Percentiles rank a stretch among this genome's conserved stretches.
phyloP scores from a whole-genome alignment of 2,888 invertebrate species.

The Trilocha varians region DNA sequence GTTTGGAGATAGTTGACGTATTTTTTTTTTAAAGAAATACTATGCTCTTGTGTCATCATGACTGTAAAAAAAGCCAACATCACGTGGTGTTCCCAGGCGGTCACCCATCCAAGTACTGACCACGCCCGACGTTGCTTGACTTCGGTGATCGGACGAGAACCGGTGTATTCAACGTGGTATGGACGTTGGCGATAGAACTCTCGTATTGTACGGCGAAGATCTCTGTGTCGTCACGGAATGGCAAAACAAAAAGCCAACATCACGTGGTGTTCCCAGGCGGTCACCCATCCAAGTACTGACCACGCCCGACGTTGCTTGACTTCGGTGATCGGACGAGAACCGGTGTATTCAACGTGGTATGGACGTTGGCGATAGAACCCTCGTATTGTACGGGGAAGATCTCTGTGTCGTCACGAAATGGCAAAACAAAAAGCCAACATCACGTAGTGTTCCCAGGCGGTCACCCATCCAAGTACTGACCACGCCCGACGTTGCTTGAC shows the following conservation, averaged over 20 bases:
- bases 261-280: slow-evolving; percentile 52
- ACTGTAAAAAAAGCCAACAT: slow-evolving; percentile 33
- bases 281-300: slow-evolving; percentile 70
- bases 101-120: slow-evolving; percentile 70
- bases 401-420: no score
- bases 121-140: slow-evolving; percentile 67
- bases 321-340: slow-evolving; percentile 70
- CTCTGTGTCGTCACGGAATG: no score
- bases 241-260: slow-evolving; percentile 33
- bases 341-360: slow-evolving; percentile 47
- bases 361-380: slow-evolving; percentile 39
- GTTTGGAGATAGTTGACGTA: slow-evolving; percentile 6
- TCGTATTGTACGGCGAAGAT: no score
- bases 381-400: no score
- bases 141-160: slow-evolving; percentile 70
- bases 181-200: slow-evolving; percentile 39
- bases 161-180: slow-evolving; percentile 47
- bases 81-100: slow-evolving; percentile 52
- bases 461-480: slow-evolving; percentile 70
- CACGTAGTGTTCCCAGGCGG: slow-evolving; percentile 51
- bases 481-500: slow-evolving; percentile 67
- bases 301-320: slow-evolving; percentile 67
- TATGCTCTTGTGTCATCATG: slow-evolving; percentile 4
- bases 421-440: slow-evolving; percentile 33
- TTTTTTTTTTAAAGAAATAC: not conserved